A percentile compares a stretch with the other conserved stretches of the same genome.
These are phyloP conservation scores for Etheostoma perlongum DNA, from an alignment of 2,797 vertebrate genomes.

Conservation along the genomic window DNA sequence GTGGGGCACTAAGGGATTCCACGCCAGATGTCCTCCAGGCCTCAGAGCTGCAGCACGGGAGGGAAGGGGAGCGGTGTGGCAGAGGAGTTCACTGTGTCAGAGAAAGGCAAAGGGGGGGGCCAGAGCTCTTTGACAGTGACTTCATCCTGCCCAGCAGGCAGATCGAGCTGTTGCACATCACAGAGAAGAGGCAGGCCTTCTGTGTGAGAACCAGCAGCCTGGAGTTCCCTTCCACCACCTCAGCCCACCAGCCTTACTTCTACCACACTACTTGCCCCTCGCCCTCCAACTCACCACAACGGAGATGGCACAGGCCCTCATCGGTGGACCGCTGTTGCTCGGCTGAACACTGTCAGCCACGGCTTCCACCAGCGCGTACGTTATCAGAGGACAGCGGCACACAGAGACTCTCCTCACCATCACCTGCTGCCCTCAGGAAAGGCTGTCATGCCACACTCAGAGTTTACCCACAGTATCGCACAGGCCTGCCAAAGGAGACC, in stretches of 20 bases:
- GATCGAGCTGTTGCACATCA: conserved; percentile 92
- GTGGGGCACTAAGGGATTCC: conserved; percentile 78
- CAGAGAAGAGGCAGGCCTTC: conserved; percentile 92
- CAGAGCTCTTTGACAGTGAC: conserved; percentile 90
- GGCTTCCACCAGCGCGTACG: conserved; percentile 72
- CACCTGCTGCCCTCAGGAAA: conserved; percentile 76
- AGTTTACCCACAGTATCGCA: conserved; percentile 91
- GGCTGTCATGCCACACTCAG: conserved; percentile 84
- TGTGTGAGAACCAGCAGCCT: conserved; percentile 93
- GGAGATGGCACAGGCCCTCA: conserved; percentile 76
- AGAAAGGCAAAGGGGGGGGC: conserved; percentile 63
- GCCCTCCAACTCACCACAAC: conserved; percentile 70
- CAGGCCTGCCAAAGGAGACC: conserved; percentile 91
- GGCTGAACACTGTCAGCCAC: conserved; percentile 52
- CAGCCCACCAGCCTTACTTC: conserved; percentile 64
- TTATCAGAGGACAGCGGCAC: conserved; percentile 89
- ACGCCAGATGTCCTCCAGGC: conserved; percentile 88
- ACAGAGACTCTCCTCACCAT: conserved; percentile 81
- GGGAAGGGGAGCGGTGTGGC: conserved; percentile 62
- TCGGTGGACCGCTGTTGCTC: conserved; percentile 82
- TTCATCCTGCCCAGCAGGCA: conserved; percentile 93
- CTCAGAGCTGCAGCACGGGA: conserved; percentile 75
- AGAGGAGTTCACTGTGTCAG: conserved; percentile 65
- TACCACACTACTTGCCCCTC: conserved; percentile 61
- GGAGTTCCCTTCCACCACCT: conserved; percentile 85